phyloP scores from a whole-genome alignment of 2,797 vertebrate species.

The Malurus leucopterus region DNA sequence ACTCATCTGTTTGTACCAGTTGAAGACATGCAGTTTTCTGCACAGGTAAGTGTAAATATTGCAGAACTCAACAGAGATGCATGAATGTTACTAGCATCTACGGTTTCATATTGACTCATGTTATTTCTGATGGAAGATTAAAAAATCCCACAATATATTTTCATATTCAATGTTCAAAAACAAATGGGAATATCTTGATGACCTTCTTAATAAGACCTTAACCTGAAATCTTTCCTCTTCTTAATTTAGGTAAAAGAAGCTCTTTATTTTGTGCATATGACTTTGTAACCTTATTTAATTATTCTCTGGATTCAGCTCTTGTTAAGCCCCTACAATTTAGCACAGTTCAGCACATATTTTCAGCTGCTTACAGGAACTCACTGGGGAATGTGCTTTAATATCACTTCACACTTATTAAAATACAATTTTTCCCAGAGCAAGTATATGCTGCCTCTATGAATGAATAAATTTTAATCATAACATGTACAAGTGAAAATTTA shows the following conservation, averaged over 20 bases:
- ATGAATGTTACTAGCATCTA: background rate
- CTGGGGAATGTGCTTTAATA: conserved; percentile 1
- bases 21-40: background rate
- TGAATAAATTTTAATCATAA: conserved; percentile 4
- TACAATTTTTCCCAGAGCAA: background rate
- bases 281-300: conserved; percentile 7
- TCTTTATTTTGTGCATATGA: background rate
- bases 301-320: conserved; percentile 8
- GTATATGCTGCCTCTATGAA: background rate
- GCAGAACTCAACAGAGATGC: background rate
- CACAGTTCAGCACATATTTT: conserved; percentile 23
- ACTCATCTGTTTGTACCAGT: background rate
- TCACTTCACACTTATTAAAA: conserved; percentile 27
- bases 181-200: background rate
- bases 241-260: background rate
- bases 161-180: background rate
- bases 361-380: conserved; percentile 8
- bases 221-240: background rate
- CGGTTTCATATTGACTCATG: background rate
- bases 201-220: background rate
- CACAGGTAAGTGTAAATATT: background rate
- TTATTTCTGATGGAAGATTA: background rate
- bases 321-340: conserved; percentile 10
- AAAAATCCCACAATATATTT: rapidly evolving
- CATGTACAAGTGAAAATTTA: background rate